Conservation (phyloP, 2,797 vertebrate genomes). For the Rhynchonycteris naso region DNA sequence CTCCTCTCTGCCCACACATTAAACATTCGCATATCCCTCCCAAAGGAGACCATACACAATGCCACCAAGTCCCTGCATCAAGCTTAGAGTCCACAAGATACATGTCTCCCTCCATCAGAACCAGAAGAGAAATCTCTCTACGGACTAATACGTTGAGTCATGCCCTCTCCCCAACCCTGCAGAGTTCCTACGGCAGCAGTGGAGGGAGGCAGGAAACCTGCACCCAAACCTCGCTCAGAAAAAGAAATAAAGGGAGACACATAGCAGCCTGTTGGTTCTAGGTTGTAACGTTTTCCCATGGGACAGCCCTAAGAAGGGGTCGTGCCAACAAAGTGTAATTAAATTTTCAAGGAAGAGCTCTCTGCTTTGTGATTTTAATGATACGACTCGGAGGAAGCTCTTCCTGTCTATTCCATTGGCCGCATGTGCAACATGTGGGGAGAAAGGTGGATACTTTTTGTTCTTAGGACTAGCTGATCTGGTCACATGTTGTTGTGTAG, state of each 20-base stretch:
- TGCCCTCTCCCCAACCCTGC: not conserved
- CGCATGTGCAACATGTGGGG: not conserved
- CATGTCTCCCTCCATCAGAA: not conserved
- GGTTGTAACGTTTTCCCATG: not conserved
- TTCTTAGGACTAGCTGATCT: not conserved
- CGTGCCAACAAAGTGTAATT: not conserved
- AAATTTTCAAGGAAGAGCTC: not conserved
- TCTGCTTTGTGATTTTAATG: not conserved
- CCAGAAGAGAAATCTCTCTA: not conserved
- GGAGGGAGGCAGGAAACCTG: not conserved
- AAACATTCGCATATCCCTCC: not conserved
- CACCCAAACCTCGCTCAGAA: not conserved
- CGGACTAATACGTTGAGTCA: not conserved
- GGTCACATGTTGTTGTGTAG: not conserved
- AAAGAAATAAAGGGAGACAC: not conserved
- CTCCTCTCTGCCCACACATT: not conserved
- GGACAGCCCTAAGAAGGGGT: not conserved
- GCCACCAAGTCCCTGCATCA: not conserved
- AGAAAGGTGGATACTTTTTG: not conserved
- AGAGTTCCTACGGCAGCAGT: rapidly evolving
- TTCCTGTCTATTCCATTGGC: not conserved
- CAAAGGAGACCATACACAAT: not conserved
- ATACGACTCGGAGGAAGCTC: not conserved
- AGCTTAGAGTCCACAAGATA: not conserved
- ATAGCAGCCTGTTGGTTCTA: not conserved